These are phyloP conservation scores for Acropora tenuis DNA, from an alignment of 64 coral and sea anemone genomes.

Conservation along the genomic window DNA sequence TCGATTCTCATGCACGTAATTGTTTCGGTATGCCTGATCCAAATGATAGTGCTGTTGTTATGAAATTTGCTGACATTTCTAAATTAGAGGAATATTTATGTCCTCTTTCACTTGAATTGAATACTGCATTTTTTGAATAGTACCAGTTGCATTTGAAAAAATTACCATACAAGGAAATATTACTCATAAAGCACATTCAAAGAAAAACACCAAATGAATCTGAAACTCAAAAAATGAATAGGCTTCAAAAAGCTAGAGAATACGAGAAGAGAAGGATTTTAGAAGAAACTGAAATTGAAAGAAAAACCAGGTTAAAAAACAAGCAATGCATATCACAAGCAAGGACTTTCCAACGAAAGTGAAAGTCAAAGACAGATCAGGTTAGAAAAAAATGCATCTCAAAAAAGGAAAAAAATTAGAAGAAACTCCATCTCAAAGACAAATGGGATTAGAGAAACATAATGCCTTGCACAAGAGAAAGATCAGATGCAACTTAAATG, in stretches of 20 bases:
- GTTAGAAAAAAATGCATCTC: background rate
- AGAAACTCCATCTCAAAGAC: constrained; percentile 17
- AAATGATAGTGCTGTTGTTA: constrained; percentile 46
- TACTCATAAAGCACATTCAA: constrained; percentile 3
- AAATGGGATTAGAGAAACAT: constrained; percentile 35
- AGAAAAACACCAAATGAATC: constrained; percentile 31
- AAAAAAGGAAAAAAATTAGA: constrained; percentile 31
- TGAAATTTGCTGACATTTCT: constrained; percentile 37
- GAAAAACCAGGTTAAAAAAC: constrained; percentile 12
- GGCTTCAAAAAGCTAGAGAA: constrained; percentile 43
- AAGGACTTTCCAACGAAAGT: background rate
- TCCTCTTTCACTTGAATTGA: constrained; percentile 37
- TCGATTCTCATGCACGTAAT: constrained; percentile 37
- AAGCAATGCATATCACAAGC: constrained; percentile 10
- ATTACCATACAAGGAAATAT: background rate
- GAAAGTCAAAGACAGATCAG: background rate
- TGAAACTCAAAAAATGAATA: constrained; percentile 33
- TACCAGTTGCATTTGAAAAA: constrained; percentile 10
- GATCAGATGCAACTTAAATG: constrained; percentile 16
- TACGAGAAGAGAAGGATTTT: constrained; percentile 35
- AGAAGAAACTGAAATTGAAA: constrained; percentile 33
- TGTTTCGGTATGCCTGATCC: constrained; percentile 19
- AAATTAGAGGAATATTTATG: constrained; percentile 24
- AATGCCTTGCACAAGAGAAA: constrained; percentile 19
- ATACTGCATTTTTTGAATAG: constrained; percentile 31